phyloP scores from a whole-genome alignment of 1,140 invertebrate species.

The Tenebrio molitor region DNA sequence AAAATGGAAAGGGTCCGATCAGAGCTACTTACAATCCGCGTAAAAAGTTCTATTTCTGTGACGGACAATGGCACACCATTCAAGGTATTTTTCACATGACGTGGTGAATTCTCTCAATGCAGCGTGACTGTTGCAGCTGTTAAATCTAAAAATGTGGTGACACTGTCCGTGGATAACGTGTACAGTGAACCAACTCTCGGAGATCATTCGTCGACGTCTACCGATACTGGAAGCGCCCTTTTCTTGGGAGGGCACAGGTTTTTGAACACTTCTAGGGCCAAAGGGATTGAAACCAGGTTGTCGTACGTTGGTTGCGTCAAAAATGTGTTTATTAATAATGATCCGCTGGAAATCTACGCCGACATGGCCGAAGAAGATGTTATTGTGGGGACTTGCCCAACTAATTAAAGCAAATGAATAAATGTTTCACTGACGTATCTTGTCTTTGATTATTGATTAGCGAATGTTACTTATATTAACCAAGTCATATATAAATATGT shows the following conservation, averaged over 20 bases:
- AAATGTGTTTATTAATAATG: conserved; percentile 77
- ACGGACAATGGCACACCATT: conserved; percentile 95
- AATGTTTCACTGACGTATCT: conserved; percentile 13
- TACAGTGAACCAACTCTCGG: conserved; percentile 78
- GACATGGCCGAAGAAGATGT: conserved; percentile 76
- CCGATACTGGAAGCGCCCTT: conserved; percentile 87
- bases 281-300: conserved; percentile 71
- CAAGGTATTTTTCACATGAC: conserved; percentile 83
- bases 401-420: conserved; percentile 69
- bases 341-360: conserved; percentile 72
- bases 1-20: conserved; percentile 87
- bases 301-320: conserved; percentile 89
- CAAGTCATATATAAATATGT: background rate
- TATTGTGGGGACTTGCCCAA: conserved; percentile 79
- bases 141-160: conserved; percentile 88
- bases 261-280: conserved; percentile 66
- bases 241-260: conserved; percentile 91
- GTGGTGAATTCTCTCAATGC: too few species aligned
- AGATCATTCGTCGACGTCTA: conserved; percentile 72
- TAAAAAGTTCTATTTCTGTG: conserved; percentile 86
- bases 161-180: conserved; percentile 84
- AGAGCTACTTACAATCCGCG: conserved; percentile 79
- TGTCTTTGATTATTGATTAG: conserved; percentile 10
- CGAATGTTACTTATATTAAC: conserved; percentile 9
- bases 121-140: conserved; percentile 75